Conservation (phyloP, 2,888 invertebrate genomes). For the Synanthedon myopaeformis region DNA sequence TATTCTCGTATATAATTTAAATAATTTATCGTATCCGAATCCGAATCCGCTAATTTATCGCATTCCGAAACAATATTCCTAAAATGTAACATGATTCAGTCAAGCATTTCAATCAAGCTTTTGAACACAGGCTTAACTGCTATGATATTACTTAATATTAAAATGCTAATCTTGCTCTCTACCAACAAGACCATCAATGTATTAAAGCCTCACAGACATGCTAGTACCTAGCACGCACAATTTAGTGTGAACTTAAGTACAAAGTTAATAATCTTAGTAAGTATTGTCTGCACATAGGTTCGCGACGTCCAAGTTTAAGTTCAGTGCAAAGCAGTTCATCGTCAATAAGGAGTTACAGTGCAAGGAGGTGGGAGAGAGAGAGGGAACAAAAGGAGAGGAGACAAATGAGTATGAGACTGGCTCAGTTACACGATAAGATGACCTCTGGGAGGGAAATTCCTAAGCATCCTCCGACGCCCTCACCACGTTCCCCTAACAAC, state of each 20-base stretch:
- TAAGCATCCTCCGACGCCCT: slow-evolving; percentile 75
- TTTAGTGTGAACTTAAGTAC: background rate
- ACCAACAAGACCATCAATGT: too few relatives aligned
- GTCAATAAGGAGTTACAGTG: slow-evolving; percentile 85
- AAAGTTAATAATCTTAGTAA: background rate
- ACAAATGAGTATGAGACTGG: slow-evolving; percentile 81
- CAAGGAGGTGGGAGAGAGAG: slow-evolving; percentile 83
- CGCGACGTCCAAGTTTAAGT: slow-evolving; percentile 87
- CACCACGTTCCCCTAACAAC: slow-evolving; percentile 81
- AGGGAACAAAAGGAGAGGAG: slow-evolving; percentile 84
- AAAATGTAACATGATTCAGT: too few relatives aligned
- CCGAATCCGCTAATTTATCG: too few relatives aligned
- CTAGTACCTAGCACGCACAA: background rate
- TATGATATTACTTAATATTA: too few relatives aligned
- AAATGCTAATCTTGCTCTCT: too few relatives aligned
- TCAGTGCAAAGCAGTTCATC: slow-evolving; percentile 88
- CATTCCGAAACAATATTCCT: too few relatives aligned
- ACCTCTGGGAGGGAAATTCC: slow-evolving; percentile 58
- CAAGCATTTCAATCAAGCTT: too few relatives aligned
- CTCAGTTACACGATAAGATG: slow-evolving; percentile 76
- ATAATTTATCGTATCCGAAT: too few relatives aligned
- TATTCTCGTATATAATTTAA: too few relatives aligned
- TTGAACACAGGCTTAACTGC: too few relatives aligned
- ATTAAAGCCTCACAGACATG: background rate
- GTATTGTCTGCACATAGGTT: slow-evolving; percentile 69